Conservation (phyloP, 1,140 invertebrate genomes). For the Microplitis mediator region DNA sequence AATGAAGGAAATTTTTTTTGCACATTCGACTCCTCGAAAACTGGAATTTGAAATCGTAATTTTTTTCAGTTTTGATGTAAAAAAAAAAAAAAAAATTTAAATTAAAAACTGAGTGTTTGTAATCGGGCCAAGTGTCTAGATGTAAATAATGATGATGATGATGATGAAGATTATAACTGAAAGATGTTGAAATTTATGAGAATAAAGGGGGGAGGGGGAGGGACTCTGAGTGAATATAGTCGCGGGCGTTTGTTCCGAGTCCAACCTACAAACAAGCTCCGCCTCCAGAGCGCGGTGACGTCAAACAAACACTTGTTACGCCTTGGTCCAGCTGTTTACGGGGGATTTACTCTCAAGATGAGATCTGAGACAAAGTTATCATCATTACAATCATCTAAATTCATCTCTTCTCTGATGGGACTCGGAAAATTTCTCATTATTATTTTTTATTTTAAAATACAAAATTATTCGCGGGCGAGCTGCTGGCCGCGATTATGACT, state of each 20-base stretch:
- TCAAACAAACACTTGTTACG: slow-evolving; percentile 62
- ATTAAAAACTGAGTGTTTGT: no score
- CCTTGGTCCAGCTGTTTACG: slow-evolving; percentile 41
- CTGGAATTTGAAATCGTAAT: no score
- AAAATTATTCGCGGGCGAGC: no score
- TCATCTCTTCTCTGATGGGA: no score
- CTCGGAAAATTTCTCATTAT: no score
- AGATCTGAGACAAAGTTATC: no score
- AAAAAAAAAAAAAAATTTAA: no score
- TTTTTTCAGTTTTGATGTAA: no score
- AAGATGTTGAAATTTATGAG: slow-evolving; percentile 20
- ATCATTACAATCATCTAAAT: no score
- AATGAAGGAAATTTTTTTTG: no score
- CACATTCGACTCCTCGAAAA: no score
- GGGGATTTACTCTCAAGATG: not conserved
- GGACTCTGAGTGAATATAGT: slow-evolving; percentile 45
- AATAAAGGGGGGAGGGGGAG: slow-evolving; percentile 33
- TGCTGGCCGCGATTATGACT: not conserved
- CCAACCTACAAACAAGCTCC: slow-evolving; percentile 51
- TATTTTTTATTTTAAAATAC: no score
- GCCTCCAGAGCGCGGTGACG: slow-evolving; percentile 56
- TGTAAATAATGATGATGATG: not conserved
- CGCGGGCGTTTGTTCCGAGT: slow-evolving; percentile 45
- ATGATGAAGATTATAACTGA: not conserved
- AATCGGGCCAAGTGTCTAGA: not conserved